phyloP scores from a whole-genome alignment of 1,140 invertebrate species.

The Drosophila athabasca region DNA sequence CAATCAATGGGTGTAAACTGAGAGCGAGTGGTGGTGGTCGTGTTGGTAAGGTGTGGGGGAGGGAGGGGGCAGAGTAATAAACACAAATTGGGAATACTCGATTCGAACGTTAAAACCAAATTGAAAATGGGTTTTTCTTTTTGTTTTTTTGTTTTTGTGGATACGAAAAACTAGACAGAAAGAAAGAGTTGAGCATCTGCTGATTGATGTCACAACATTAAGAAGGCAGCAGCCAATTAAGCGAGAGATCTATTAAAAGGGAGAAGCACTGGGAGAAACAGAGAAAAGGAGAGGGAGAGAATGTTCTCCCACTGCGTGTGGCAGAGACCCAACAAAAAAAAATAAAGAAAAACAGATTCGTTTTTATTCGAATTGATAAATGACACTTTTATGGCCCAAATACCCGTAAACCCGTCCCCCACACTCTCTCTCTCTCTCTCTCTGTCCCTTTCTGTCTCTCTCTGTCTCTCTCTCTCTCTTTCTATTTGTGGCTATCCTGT shows the following conservation, averaged over 20 bases:
- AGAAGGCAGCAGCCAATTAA: conserved; percentile 74
- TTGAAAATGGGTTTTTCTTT: conserved; percentile 25
- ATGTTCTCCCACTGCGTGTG: conserved; percentile 58
- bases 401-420: conserved; percentile 38
- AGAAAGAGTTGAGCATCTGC: conserved; percentile 58
- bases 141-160: neutral
- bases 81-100: conserved; percentile 46
- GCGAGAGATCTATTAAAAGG: conserved; percentile 68
- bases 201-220: conserved; percentile 79
- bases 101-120: conserved; percentile 37
- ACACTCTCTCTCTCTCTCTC: neutral
- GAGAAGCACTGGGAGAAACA: neutral
- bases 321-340: conserved; percentile 12
- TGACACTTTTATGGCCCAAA: conserved; percentile 79
- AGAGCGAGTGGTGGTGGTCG: neutral
- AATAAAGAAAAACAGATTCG: conserved; percentile 33
- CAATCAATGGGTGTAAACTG: conserved; percentile 23
- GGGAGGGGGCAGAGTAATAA: conserved; percentile 20
- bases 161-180: conserved; percentile 8
- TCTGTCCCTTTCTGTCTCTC: neutral
- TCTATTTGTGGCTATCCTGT: conserved; percentile 14
- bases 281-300: conserved; percentile 11
- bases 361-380: conserved; percentile 77
- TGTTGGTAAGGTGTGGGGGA: no score
- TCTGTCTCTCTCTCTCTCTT: conserved; percentile 6